These are phyloP conservation scores for Ramazzottius varieornatus DNA, from an alignment of 2,888 invertebrate species.

Conservation along the genomic window DNA sequence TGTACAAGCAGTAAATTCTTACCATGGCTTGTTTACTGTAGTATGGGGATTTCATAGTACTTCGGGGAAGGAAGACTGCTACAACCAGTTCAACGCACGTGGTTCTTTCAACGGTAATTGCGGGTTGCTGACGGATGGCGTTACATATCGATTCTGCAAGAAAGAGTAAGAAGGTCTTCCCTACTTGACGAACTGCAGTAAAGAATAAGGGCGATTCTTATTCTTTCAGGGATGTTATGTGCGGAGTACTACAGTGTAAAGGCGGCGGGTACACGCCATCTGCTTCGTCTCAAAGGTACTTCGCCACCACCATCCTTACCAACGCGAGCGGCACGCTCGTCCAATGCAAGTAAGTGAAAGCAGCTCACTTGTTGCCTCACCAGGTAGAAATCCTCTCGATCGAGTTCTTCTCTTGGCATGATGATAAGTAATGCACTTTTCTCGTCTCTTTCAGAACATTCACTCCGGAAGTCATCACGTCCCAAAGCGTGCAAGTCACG, in stretches of 20 bases:
- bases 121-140: background rate
- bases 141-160: background rate
- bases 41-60: background rate
- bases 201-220: background rate
- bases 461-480: background rate
- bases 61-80: background rate
- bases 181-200: background rate
- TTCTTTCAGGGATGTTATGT: background rate
- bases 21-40: background rate
- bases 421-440: too few species aligned
- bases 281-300: background rate
- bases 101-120: background rate
- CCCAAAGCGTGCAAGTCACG: background rate
- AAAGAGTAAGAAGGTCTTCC: background rate
- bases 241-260: background rate
- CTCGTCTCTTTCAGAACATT: background rate
- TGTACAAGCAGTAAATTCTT: background rate
- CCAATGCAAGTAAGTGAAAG: constrained; percentile 3
- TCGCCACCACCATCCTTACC: background rate
- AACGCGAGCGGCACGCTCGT: background rate
- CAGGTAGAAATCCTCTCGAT: too few species aligned
- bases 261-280: background rate
- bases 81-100: background rate
- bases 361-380: too few species aligned
- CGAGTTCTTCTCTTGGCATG: too few species aligned